Evolutionary conservation across 2,888 invertebrate species (phyloP), one percentile per base, ranked within the genome.

Genomic region (Standfussiana lucernea): DNA sequence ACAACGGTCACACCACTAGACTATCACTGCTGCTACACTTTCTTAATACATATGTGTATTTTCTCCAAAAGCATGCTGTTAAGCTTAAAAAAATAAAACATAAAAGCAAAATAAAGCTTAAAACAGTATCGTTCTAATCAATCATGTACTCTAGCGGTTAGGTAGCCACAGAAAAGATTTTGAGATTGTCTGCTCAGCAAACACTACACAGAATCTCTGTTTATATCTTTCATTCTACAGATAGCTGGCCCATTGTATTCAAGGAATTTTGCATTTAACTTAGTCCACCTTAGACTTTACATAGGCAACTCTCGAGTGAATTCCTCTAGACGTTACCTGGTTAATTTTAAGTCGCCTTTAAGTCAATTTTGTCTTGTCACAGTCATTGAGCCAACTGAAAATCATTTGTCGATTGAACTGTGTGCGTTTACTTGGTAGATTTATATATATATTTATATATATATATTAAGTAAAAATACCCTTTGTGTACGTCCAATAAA

Each of bases 181-280:
- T 61, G 40, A 80, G 82, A 82, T 82, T 85, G 69, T 42, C 61
- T 79, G 68, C 81, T 80, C 47, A 75, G 71, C 68, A 82, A 82
- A 84, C 81, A 85, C 75, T 75, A 71, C 45, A 79, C 65, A 78
- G 61, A 80, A 80, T 80, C 83, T 83, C 40, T 47, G 45, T 45
- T 71, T 67, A 67, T 45, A 82, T 74, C 74, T 80, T 67, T 62
- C 59, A 70, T 74, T 80, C 74, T 84, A 64, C 80, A 80, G 82
- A 80, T 84, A 74, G 74, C 74, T 50, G 28, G 62, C 7, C 85
- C 75, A 82, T 82, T 82, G 82, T 82, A 67, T 84, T 80, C 74
- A 64, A 71, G 45, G 74, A 79, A 74, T 84, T 82, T 82, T 82
- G 67, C 85, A 84, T 82, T 66, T 56, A 40, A 50, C 81, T 84